Evolutionary conservation across 1,140 invertebrate genomes (phyloP).

Genomic region (Octopus sinensis): DNA sequence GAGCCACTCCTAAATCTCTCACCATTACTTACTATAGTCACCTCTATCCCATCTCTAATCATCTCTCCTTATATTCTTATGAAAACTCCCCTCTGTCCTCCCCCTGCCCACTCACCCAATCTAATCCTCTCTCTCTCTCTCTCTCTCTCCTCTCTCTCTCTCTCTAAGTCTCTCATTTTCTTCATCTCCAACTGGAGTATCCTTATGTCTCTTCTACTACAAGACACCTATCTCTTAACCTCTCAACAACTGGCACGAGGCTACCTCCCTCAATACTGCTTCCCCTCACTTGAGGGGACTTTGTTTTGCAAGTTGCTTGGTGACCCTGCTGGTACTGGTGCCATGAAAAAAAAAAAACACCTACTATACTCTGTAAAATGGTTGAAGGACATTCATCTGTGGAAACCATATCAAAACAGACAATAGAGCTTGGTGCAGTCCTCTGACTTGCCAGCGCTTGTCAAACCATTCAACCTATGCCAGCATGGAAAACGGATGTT

Average conservation of each 20-base stretch:
- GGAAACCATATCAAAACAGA: too few relatives aligned
- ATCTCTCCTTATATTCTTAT: background rate
- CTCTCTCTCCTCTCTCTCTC: too few relatives aligned
- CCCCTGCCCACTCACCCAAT: background rate
- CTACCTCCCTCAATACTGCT: background rate
- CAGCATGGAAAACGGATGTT: too few relatives aligned
- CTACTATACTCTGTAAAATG: too few relatives aligned
- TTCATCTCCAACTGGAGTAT: conserved; percentile 17
- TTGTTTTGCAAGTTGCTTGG: too few relatives aligned
- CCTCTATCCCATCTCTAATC: background rate
- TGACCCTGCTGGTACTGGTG: too few relatives aligned
- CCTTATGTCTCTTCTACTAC: background rate
- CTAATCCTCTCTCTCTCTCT: conserved; percentile 51
- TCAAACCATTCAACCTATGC: too few relatives aligned
- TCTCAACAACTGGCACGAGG: background rate
- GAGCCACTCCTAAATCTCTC: background rate
- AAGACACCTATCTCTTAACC: background rate
- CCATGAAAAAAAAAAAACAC: too few relatives aligned
- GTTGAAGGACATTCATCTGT: too few relatives aligned
- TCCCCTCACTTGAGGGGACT: background rate
- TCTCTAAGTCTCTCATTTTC: conserved; percentile 39
- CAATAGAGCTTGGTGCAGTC: too few relatives aligned
- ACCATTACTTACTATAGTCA: background rate
- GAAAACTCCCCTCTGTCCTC: background rate
- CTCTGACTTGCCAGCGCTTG: too few relatives aligned